Evolutionary conservation across 2,797 vertebrate species (phyloP).

Genomic region (Dendrocincla tyrannina): DNA sequence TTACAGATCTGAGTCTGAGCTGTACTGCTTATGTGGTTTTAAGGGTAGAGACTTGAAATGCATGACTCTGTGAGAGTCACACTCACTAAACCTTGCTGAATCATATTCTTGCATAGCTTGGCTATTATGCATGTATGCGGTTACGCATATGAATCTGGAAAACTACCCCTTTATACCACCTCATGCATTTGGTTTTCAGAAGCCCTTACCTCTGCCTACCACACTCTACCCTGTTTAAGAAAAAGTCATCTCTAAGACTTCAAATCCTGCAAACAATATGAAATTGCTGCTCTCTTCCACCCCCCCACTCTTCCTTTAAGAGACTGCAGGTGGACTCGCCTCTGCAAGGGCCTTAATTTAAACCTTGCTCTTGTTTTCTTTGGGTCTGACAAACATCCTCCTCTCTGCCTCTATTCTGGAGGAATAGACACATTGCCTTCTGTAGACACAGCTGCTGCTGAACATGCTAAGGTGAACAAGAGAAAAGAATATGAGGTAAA

Average conservation of each 20-base stretch:
- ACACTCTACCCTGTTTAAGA: not conserved
- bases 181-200: not conserved
- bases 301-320: not conserved
- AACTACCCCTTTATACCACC: not conserved
- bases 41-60: not conserved
- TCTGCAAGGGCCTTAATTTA: not conserved
- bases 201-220: not conserved
- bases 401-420: not conserved
- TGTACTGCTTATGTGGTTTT: not conserved
- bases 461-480: not conserved
- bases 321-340: not conserved
- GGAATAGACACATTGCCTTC: not conserved
- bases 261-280: not conserved
- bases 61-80: not conserved
- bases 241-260: not conserved
- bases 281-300: not conserved
- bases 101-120: not conserved
- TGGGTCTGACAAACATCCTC: not conserved
- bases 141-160: not conserved
- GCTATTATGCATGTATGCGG: not conserved
- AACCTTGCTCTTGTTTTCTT: not conserved
- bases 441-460: not conserved
- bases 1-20: not conserved
- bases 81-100: not conserved
- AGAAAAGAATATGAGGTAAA: not conserved